phyloP scores from a whole-genome alignment of 2,888 invertebrate genomes.

The Synanthedon andrenaeformis region DNA sequence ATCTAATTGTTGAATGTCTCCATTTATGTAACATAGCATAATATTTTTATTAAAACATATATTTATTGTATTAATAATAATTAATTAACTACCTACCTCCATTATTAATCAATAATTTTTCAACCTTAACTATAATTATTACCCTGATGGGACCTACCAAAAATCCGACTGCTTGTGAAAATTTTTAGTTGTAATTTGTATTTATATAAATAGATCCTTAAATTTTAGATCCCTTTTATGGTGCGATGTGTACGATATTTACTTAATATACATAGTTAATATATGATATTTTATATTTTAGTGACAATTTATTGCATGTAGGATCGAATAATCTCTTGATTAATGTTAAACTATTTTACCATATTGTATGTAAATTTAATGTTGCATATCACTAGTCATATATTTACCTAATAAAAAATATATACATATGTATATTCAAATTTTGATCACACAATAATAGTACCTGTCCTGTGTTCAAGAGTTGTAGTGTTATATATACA shows the following conservation, averaged over 20 bases:
- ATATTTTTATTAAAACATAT: neutral
- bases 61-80: neutral
- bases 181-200: neutral
- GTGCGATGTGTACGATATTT: constrained; percentile 24
- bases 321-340: neutral
- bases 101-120: constrained; percentile 16
- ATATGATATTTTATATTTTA: neutral
- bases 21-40: neutral
- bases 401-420: constrained; percentile 25
- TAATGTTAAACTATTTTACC: constrained; percentile 34
- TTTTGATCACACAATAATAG: constrained; percentile 26
- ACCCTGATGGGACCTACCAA: constrained; percentile 50
- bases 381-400: constrained; percentile 69
- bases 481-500: constrained; percentile 12
- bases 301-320: neutral
- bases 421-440: neutral
- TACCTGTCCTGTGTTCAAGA: constrained; percentile 69
- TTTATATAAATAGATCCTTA: neutral
- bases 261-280: neutral
- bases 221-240: constrained; percentile 29
- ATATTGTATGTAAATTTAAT: constrained; percentile 57
- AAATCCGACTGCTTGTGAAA: constrained; percentile 36
- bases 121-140: constrained; percentile 24
- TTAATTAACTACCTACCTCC: constrained; percentile 44
- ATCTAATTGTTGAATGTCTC: too few relatives aligned